These are phyloP conservation scores for Taenioides sp. DNA, from an alignment of 2,797 vertebrate species.

Conservation along the genomic window DNA sequence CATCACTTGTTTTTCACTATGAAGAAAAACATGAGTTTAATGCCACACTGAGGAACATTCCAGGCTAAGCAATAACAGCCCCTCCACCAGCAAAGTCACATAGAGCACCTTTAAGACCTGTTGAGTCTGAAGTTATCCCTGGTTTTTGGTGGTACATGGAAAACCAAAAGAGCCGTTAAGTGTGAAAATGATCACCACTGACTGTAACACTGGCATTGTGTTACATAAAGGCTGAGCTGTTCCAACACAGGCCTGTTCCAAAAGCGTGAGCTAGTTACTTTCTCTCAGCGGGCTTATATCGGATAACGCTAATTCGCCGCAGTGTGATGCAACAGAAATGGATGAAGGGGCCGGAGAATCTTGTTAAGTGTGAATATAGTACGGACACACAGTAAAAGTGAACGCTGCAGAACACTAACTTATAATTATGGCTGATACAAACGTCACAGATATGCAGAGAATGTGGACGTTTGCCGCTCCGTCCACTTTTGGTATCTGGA, in stretches of 20 bases:
- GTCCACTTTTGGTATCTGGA: conserved; percentile 26
- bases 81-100: too few species aligned
- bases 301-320: conserved; percentile 66
- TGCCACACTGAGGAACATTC: too few species aligned
- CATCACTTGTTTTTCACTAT: too few species aligned
- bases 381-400: conserved; percentile 54
- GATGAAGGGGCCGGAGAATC: conserved; percentile 56
- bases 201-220: conserved; percentile 54
- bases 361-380: conserved; percentile 69
- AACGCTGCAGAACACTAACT: conserved; percentile 47
- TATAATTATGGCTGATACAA: conserved; percentile 54
- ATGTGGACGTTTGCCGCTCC: conserved; percentile 5
- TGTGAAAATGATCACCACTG: neutral
- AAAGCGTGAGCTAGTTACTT: conserved; percentile 73
- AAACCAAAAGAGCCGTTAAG: too few species aligned
- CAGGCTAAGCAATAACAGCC: too few species aligned
- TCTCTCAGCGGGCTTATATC: conserved; percentile 71
- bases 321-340: conserved; percentile 60
- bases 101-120: too few species aligned
- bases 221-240: conserved; percentile 54
- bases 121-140: too few species aligned
- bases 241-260: conserved; percentile 67
- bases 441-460: conserved; percentile 36
- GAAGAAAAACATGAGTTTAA: too few species aligned
- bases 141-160: too few species aligned